Evolutionary conservation across 2,888 invertebrate species (phyloP).

Genomic region (Syrista parreyssii): DNA sequence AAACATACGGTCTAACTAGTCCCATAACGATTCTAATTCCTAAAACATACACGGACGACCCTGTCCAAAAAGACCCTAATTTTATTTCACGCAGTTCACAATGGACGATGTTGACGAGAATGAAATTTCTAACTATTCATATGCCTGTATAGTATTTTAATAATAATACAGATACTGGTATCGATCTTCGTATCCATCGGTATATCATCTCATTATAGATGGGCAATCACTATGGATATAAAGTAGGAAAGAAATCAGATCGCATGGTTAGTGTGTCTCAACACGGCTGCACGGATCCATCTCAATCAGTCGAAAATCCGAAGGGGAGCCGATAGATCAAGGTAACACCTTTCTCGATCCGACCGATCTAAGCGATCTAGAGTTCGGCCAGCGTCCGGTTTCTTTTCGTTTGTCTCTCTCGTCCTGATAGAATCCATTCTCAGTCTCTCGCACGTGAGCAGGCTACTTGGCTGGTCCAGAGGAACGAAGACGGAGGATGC

Average conservation of each 20-base stretch:
- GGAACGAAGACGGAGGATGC: neutral
- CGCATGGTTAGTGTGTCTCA: neutral
- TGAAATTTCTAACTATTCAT: neutral
- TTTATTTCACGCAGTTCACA: neutral
- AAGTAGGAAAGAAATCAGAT: neutral
- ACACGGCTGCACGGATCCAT: neutral
- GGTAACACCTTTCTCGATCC: conserved; percentile 46
- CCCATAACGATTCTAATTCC: neutral
- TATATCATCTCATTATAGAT: neutral
- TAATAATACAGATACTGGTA: neutral
- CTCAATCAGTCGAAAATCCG: conserved; percentile 28
- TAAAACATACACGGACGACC: neutral
- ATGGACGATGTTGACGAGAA: neutral
- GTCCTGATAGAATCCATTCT: neutral
- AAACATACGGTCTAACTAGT: neutral
- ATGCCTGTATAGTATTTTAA: neutral
- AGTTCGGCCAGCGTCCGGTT: conserved; percentile 21
- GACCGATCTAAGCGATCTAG: conserved; percentile 5
- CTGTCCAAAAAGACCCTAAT: neutral
- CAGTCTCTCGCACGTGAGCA: neutral
- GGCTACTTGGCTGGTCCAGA: neutral
- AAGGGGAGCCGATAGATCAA: conserved; percentile 52
- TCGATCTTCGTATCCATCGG: neutral
- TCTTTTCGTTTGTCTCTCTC: conserved; percentile 14
- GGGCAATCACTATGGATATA: neutral